phyloP scores from a whole-genome alignment of 2,797 vertebrate species.

The Gallinago stenura region DNA sequence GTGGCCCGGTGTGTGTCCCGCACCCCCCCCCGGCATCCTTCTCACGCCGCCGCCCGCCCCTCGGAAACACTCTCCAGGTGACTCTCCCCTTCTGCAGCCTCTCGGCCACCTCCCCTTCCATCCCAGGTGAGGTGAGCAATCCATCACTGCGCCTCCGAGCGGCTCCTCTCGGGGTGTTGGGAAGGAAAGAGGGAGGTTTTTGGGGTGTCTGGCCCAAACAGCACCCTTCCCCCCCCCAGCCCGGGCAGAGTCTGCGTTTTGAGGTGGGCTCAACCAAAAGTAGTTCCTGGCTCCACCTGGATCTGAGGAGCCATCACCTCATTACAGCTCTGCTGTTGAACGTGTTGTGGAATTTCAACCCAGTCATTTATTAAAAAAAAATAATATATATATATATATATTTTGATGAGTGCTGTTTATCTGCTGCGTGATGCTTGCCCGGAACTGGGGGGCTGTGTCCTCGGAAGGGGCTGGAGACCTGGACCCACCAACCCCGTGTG shows the following conservation, averaged over 20 bases:
- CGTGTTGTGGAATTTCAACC: background rate
- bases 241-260: fast-evolving
- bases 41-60: background rate
- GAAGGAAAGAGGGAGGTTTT: background rate
- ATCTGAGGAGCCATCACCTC: background rate
- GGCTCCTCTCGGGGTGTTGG: background rate
- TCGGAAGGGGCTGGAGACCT: background rate
- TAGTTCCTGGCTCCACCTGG: background rate
- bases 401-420: background rate
- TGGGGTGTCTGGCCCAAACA: fast-evolving
- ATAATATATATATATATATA: background rate
- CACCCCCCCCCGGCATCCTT: background rate
- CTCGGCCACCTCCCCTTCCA: background rate
- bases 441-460: fast-evolving
- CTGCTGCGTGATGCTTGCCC: background rate
- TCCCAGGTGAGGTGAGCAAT: background rate
- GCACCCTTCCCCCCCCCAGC: fast-evolving
- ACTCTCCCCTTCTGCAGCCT: background rate
- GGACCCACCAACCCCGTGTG: fast-evolving
- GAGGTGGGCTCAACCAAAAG: background rate
- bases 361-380: background rate
- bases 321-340: background rate
- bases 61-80: background rate
- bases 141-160: background rate
- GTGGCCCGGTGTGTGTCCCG: background rate